phyloP scores from a whole-genome alignment of 1,140 invertebrate species.

The Apis laboriosa region DNA sequence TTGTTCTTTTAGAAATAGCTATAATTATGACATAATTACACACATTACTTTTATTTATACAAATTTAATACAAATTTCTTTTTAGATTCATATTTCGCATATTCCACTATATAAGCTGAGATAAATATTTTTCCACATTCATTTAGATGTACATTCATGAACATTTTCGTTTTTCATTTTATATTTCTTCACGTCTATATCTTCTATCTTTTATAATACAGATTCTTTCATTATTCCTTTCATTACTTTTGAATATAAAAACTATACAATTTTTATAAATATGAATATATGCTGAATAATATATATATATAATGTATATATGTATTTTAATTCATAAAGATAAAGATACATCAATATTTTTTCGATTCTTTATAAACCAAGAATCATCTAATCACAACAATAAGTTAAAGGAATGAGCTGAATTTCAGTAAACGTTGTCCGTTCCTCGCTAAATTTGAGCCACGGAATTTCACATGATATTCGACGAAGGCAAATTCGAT shows the following conservation, averaged over 20 bases:
- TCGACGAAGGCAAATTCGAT: slow-evolving; percentile 44
- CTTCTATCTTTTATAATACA: not conserved
- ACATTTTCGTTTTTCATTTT: not conserved
- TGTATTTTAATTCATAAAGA: no score
- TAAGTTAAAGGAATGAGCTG: no score
- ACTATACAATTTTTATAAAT: not conserved
- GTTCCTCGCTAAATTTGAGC: slow-evolving; percentile 19
- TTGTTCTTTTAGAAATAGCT: not conserved
- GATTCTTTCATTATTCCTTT: not conserved
- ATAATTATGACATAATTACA: slow-evolving; percentile 5
- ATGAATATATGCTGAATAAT: not conserved
- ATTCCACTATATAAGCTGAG: not conserved
- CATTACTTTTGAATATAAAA: not conserved
- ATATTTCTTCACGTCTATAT: not conserved
- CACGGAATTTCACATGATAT: slow-evolving; percentile 54
- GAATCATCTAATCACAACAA: no score
- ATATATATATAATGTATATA: no score
- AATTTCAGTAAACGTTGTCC: slow-evolving; percentile 23
- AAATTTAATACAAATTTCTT: not conserved
- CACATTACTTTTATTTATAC: not conserved
- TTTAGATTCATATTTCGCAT: not conserved
- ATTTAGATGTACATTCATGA: not conserved
- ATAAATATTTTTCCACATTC: not conserved
- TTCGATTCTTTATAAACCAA: no score
- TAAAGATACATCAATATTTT: no score